Percentiles rank a stretch among this genome's conserved stretches.
Conservation (phyloP, 2,888 invertebrate species). For the Ecliptopera silaceata region DNA sequence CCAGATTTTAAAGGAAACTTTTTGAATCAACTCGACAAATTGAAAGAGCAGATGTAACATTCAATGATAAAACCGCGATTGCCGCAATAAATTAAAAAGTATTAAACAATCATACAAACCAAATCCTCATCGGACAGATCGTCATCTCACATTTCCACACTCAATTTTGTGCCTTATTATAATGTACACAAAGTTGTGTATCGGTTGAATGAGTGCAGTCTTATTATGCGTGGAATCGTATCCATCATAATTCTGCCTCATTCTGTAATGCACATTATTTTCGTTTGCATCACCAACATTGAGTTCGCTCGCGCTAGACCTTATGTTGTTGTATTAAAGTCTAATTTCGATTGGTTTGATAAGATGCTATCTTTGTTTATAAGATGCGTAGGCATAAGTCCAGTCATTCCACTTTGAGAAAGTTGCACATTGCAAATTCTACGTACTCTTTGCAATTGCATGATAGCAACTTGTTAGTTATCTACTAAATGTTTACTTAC, state of each 20-base stretch:
- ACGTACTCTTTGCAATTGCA: neutral
- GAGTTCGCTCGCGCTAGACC: slow-evolving; percentile 35
- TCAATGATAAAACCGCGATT: neutral
- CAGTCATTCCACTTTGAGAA: slow-evolving; percentile 59
- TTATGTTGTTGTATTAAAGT: slow-evolving; percentile 44
- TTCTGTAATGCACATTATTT: slow-evolving; percentile 76
- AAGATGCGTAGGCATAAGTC: slow-evolving; percentile 51
- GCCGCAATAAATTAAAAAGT: slow-evolving; percentile 15
- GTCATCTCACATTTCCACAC: slow-evolving; percentile 2
- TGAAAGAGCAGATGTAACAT: neutral
- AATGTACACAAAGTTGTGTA: slow-evolving; percentile 4
- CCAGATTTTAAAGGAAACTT: neutral
- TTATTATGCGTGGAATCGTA: slow-evolving; percentile 79
- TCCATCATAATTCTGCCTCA: slow-evolving; percentile 81
- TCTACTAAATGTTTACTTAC: neutral
- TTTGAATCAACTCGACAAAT: neutral
- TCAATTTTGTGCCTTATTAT: neutral
- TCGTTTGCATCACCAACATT: slow-evolving; percentile 58
- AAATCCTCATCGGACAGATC: slow-evolving; percentile 10
- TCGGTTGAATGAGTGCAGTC: slow-evolving; percentile 52
- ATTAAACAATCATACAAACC: slow-evolving; percentile 16
- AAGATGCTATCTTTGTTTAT: slow-evolving; percentile 42
- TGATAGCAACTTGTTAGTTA: neutral
- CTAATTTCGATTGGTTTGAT: slow-evolving; percentile 39
- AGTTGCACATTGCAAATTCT: slow-evolving; percentile 17